Evolutionary conservation across 1,140 invertebrate species (phyloP).

Genomic region (Ceratoteleas bidentatus): DNA sequence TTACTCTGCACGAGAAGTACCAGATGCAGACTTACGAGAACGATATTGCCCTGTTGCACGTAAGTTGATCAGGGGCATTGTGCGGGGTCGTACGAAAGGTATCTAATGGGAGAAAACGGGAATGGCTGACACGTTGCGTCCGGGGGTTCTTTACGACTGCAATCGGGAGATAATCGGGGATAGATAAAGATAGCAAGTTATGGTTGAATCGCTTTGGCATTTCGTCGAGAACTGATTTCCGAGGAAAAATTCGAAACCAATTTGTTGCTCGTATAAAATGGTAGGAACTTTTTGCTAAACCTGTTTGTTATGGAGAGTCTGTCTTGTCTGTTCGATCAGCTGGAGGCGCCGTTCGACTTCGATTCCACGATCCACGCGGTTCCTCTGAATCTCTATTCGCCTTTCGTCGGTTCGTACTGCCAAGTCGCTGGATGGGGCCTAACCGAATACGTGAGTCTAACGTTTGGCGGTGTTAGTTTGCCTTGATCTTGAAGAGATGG

Average conservation of each 20-base stretch:
- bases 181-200: too few relatives aligned
- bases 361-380: constrained; percentile 3
- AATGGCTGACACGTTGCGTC: too few relatives aligned
- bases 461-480: too few relatives aligned
- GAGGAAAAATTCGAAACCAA: neutral
- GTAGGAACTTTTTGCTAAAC: constrained; percentile 2
- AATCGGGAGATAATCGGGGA: too few relatives aligned
- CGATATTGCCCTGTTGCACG: constrained; percentile 71
- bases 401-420: constrained; percentile 63
- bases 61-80: constrained; percentile 33
- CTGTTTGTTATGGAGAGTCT: neutral
- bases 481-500: neutral
- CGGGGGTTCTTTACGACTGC: too few relatives aligned
- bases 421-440: constrained; percentile 80
- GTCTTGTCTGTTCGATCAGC: constrained; percentile 24
- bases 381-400: neutral
- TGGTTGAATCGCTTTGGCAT: too few relatives aligned
- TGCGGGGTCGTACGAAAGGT: too few relatives aligned
- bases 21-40: constrained; percentile 49
- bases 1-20: constrained; percentile 60
- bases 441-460: constrained; percentile 58
- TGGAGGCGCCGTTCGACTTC: constrained; percentile 33
- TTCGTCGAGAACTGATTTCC: too few relatives aligned
- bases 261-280: neutral
- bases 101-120: too few relatives aligned